A percentile compares a stretch with the other conserved stretches of the same genome.
These are phyloP conservation scores for Dromococcyx pavoninus DNA, from an alignment of 2,797 vertebrate genomes.

Conservation along the genomic window DNA sequence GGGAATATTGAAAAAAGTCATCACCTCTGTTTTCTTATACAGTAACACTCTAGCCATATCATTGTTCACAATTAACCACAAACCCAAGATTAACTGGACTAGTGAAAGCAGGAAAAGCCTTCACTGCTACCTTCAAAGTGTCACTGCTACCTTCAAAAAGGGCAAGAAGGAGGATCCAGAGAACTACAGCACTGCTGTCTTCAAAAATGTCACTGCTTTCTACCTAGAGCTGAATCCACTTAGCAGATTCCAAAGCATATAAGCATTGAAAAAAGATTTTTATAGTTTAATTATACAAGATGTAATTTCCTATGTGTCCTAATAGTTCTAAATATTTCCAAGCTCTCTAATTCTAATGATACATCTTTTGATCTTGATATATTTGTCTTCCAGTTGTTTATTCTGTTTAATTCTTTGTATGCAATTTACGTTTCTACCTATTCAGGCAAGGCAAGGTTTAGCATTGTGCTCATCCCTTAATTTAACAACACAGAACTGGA, in stretches of 20 bases:
- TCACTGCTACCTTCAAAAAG: not conserved
- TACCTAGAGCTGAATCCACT: not conserved
- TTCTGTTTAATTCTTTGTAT: not conserved
- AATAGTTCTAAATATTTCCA: not conserved
- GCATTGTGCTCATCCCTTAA: fast-evolving
- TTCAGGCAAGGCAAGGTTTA: not conserved
- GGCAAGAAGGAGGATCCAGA: not conserved
- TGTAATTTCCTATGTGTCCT: not conserved
- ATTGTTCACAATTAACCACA: not conserved
- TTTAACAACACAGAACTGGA: not conserved
- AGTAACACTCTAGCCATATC: not conserved
- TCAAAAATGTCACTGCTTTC: not conserved
- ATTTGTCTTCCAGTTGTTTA: not conserved
- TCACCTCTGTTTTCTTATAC: not conserved
- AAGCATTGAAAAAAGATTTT: not conserved
- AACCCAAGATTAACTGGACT: not conserved
- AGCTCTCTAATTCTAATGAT: not conserved
- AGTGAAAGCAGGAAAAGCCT: not conserved
- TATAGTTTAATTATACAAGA: not conserved
- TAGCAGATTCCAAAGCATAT: not conserved
- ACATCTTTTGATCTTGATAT: not conserved
- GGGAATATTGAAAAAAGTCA: not conserved
- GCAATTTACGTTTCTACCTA: not conserved
- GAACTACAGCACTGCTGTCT: not conserved
- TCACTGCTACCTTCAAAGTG: not conserved